Evolutionary conservation across 2,113 vertebrate species (phyloP).

Genomic region (Clarias batrachus): DNA sequence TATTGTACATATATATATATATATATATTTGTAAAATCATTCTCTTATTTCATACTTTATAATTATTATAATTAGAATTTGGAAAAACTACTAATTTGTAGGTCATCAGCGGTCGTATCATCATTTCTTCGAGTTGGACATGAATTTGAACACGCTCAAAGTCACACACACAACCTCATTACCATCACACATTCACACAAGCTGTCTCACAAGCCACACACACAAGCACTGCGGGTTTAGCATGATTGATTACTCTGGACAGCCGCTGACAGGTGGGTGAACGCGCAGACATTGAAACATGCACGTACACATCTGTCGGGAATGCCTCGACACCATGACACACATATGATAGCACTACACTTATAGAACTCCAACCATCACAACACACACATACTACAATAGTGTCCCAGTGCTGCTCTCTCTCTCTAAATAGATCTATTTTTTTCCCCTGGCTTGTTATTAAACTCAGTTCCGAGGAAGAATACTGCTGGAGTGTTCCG

Average conservation of each 20-base stretch:
- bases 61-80: no score
- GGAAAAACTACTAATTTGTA: no score
- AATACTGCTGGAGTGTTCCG: not conserved
- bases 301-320: slow-evolving; percentile 40
- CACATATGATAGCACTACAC: not conserved
- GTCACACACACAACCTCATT: slow-evolving; percentile 3
- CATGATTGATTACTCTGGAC: slow-evolving; percentile 48
- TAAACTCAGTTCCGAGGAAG: not conserved
- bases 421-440: not conserved
- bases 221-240: slow-evolving; percentile 2
- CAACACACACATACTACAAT: not conserved
- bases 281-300: slow-evolving; percentile 13
- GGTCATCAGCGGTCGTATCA: no score
- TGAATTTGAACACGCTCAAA: not conserved
- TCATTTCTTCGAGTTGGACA: no score
- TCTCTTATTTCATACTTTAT: no score
- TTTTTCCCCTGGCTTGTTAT: not conserved
- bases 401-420: not conserved
- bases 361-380: not conserved
- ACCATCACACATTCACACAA: slow-evolving; percentile 16
- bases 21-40: no score
- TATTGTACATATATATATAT: no score
- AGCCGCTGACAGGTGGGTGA: slow-evolving; percentile 40
- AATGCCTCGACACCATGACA: slow-evolving; percentile 27
- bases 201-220: slow-evolving; percentile 3